phyloP scores from a whole-genome alignment of 2,888 invertebrate species.

The Hipparchia sbordonii region DNA sequence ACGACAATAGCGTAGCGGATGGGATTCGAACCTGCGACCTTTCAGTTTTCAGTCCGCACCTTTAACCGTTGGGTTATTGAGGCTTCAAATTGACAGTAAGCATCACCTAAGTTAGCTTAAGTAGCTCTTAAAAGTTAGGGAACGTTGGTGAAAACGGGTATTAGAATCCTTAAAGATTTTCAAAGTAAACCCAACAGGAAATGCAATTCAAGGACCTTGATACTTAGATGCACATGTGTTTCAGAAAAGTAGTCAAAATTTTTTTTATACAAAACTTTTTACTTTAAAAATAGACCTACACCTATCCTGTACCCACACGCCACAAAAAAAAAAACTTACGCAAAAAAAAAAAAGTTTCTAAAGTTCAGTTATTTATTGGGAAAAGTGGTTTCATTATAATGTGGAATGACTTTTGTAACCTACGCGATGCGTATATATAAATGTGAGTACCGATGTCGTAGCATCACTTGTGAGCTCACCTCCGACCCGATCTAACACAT shows the following conservation, averaged over 20 bases:
- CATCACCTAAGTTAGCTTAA: too few species aligned
- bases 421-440: constrained; percentile 62
- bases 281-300: not conserved
- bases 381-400: constrained; percentile 66
- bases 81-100: too few species aligned
- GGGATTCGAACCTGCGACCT: too few species aligned
- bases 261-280: not conserved
- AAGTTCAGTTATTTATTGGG: constrained; percentile 63
- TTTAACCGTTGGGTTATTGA: too few species aligned
- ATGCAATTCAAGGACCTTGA: not conserved
- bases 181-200: not conserved
- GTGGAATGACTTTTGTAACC: constrained; percentile 73
- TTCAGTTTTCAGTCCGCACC: too few species aligned
- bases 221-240: not conserved
- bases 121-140: too few species aligned
- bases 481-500: constrained; percentile 60
- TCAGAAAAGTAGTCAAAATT: not conserved
- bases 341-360: constrained; percentile 56
- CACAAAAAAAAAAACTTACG: constrained; percentile 45
- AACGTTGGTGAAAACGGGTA: too few species aligned
- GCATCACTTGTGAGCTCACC: constrained; percentile 69
- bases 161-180: too few species aligned
- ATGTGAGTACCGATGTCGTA: constrained; percentile 48
- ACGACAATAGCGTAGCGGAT: too few species aligned
- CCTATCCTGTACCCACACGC: constrained; percentile 7